These are phyloP conservation scores for Echinarachnius parma DNA, from an alignment of 53 echinoderm and acorn worm genomes.

Conservation along the genomic window DNA sequence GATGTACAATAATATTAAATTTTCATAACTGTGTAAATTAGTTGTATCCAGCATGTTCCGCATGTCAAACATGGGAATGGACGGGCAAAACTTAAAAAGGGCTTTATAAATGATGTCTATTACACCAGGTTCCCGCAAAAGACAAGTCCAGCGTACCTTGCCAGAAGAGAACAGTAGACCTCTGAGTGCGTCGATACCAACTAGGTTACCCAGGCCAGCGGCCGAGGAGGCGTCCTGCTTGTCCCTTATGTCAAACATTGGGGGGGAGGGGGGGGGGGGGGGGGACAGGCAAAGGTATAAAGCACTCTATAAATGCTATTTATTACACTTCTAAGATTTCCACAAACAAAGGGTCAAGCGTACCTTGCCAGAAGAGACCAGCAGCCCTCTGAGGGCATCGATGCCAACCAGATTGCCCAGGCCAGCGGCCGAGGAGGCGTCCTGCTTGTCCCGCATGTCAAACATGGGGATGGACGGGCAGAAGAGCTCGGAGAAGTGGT, in stretches of 20 bases:
- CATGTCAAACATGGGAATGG: slow-evolving; percentile 69
- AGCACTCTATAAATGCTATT: too few relatives aligned
- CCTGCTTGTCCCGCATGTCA: slow-evolving; percentile 72
- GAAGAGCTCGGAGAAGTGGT: slow-evolving; percentile 98
- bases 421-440: slow-evolving; percentile 16
- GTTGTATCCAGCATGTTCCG: too few relatives aligned
- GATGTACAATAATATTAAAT: too few relatives aligned
- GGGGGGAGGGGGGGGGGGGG: slow-evolving; percentile 80
- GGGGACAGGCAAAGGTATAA: too few relatives aligned
- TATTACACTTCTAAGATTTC: too few relatives aligned
- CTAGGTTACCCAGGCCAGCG: slow-evolving; percentile 61
- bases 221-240: not conserved
- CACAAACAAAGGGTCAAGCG: too few relatives aligned
- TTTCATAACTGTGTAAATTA: too few relatives aligned
- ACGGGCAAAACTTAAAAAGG: too few relatives aligned
- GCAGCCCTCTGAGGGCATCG: slow-evolving; percentile 84
- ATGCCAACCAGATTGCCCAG: slow-evolving; percentile 82
- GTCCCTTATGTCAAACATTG: slow-evolving; percentile 66
- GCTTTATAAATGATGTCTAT: too few relatives aligned
- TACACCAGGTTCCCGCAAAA: too few relatives aligned
- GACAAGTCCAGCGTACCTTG: slow-evolving; percentile 73
- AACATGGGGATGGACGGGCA: slow-evolving; percentile 99
- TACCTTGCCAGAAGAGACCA: slow-evolving; percentile 97
- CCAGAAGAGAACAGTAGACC: slow-evolving; percentile 89
- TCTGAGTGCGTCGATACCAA: slow-evolving; percentile 91